Conservation (phyloP, 2,113 vertebrate genomes). For the Panthera uncia region DNA sequence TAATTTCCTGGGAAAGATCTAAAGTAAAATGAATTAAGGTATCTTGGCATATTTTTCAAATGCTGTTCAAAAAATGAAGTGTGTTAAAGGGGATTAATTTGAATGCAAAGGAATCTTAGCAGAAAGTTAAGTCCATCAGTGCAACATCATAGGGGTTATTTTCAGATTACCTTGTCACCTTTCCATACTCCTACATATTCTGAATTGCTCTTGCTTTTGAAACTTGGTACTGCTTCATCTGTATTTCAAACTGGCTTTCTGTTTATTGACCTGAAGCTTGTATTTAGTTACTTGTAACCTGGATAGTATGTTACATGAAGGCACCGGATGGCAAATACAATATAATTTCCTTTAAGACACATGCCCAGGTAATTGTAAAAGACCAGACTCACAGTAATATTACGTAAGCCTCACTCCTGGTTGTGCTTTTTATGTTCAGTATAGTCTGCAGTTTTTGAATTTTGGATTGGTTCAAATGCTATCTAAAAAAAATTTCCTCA, state of each 20-base stretch:
- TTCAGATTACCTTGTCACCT: neutral
- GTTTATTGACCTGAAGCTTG: slow-evolving; percentile 18
- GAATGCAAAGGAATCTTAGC: slow-evolving; percentile 23
- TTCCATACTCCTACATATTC: neutral
- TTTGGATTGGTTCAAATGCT: neutral
- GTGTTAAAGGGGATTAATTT: slow-evolving; percentile 62
- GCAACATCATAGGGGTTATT: neutral
- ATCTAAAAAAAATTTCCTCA: neutral
- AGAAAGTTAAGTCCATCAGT: slow-evolving; percentile 23
- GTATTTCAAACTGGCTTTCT: neutral
- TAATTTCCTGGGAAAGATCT: slow-evolving; percentile 60
- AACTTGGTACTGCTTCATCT: neutral
- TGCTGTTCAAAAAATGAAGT: slow-evolving; percentile 55
- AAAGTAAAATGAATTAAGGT: slow-evolving; percentile 67
- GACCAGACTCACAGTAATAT: slow-evolving; percentile 2
- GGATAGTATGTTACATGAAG: neutral
- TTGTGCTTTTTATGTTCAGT: neutral
- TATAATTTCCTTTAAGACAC: neutral
- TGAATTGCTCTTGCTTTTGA: neutral
- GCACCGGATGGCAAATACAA: neutral
- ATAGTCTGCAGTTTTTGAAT: neutral
- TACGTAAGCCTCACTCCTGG: neutral
- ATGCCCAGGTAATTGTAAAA: neutral
- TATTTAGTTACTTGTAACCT: neutral
- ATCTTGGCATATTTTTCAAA: slow-evolving; percentile 63